Conservation (phyloP, 2,113 vertebrate species). For the Tretioscincus oriximinensis region DNA sequence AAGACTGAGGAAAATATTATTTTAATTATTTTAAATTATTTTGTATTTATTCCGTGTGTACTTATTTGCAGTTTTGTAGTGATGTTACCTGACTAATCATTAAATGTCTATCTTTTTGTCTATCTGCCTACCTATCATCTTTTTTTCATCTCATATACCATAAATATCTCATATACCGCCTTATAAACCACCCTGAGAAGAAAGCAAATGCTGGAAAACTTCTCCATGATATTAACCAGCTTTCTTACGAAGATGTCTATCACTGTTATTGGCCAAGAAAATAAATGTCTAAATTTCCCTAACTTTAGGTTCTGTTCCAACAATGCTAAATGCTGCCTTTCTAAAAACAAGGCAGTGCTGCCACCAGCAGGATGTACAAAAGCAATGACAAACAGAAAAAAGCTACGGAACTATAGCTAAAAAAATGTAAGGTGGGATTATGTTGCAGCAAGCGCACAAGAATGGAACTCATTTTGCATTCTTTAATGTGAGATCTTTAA, state of each 20-base stretch:
- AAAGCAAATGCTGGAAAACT: not conserved
- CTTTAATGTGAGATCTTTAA: no score
- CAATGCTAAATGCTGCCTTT: constrained; percentile 21
- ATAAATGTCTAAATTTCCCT: not conserved
- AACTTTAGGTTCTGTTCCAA: constrained; percentile 18
- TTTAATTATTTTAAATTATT: not conserved
- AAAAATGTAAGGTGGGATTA: no score
- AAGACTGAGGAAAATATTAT: not conserved
- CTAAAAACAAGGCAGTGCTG: constrained; percentile 56
- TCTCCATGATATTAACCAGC: constrained; percentile 4
- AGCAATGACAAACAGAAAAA: constrained; percentile 10
- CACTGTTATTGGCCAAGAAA: constrained; percentile 27
- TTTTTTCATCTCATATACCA: no score
- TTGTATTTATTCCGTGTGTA: not conserved
- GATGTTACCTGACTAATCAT: no score
- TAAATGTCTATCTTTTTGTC: no score
- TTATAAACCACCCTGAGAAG: constrained; percentile 6
- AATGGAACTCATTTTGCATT: no score
- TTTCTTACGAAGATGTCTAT: constrained; percentile 9
- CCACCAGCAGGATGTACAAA: constrained; percentile 64
- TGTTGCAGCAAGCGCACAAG: no score
- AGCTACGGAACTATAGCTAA: no score
- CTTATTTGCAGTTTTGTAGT: no score
- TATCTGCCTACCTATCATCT: no score
- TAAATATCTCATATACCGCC: no score